Conservation (phyloP, 2,888 invertebrate species). For the Serrognathus titanus region DNA sequence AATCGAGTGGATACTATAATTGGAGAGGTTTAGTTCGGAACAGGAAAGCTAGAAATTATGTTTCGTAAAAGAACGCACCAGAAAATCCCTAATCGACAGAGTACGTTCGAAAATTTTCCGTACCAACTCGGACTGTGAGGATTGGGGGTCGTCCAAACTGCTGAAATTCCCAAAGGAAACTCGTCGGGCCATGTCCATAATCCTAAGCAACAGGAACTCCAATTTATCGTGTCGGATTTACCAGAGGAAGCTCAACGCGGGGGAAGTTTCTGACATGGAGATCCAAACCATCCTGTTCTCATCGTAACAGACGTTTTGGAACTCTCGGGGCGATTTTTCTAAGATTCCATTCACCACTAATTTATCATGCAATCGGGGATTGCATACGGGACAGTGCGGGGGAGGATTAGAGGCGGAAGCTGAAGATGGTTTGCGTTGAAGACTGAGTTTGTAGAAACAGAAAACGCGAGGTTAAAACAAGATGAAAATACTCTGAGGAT, state of each 20-base stretch:
- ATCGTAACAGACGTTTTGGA: slow-evolving; percentile 3
- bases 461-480: not conserved
- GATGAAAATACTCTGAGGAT: no score
- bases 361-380: slow-evolving; percentile 26
- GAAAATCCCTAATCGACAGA: slow-evolving; percentile 21
- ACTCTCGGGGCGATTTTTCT: not conserved
- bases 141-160: not conserved
- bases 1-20: no score
- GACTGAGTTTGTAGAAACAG: slow-evolving; percentile 12
- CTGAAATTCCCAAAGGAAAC: slow-evolving; percentile 35
- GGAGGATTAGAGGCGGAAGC: slow-evolving; percentile 12
- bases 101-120: slow-evolving; percentile 22
- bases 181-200: slow-evolving; percentile 30
- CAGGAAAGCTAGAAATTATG: no score
- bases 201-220: slow-evolving; percentile 20
- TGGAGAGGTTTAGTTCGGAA: no score
- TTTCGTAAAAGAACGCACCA: no score
- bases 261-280: slow-evolving; percentile 8
- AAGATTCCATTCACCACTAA: slow-evolving; percentile 28
- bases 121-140: slow-evolving; percentile 4
- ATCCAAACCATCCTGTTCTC: slow-evolving; percentile 15
- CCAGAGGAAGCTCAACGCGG: slow-evolving; percentile 10
- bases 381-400: slow-evolving; percentile 27
- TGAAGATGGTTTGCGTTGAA: slow-evolving; percentile 11
- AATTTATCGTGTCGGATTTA: slow-evolving; percentile 11